Conservation (phyloP, 2,888 invertebrate species). For the Drosophila conformis region DNA sequence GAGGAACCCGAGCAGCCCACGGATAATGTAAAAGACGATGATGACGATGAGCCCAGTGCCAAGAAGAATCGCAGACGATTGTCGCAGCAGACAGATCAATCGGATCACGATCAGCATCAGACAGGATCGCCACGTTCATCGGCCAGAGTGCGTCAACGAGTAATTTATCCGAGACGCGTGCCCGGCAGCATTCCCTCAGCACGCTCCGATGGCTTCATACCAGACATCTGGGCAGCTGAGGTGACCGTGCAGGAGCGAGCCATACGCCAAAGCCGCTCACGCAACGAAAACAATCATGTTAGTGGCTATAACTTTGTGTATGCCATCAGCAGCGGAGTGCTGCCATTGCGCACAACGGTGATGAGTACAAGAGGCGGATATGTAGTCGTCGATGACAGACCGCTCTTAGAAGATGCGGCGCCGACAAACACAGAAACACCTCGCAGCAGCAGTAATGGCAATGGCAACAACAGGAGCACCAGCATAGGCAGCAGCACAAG, state of each 20-base stretch:
- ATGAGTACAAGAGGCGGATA: not conserved
- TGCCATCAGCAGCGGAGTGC: constrained; percentile 84
- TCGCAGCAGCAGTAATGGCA: not conserved
- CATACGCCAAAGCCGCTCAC: constrained; percentile 79
- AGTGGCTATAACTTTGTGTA: constrained; percentile 84
- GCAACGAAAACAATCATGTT: constrained; percentile 74
- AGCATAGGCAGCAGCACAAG: constrained; percentile 32
- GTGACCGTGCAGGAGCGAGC: constrained; percentile 84
- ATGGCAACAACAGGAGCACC: not conserved
- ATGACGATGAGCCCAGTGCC: constrained; percentile 57
- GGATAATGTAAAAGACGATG: constrained; percentile 70
- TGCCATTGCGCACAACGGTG: constrained; percentile 61
- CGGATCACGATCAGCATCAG: constrained; percentile 5
- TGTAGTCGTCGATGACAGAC: not conserved
- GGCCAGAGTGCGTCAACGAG: constrained; percentile 10
- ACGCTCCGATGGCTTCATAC: constrained; percentile 77
- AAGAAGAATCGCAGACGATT: constrained; percentile 51
- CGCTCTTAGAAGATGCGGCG: not conserved
- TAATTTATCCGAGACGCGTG: constrained; percentile 8
- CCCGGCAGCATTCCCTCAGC: constrained; percentile 6
- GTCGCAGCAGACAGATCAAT: not conserved
- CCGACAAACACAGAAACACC: not conserved
- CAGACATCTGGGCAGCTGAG: constrained; percentile 85
- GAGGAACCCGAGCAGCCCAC: constrained; percentile 85
- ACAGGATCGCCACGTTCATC: constrained; percentile 1